Conservation (phyloP, 1,140 invertebrate genomes). For the Drosophila rhopaloa region DNA sequence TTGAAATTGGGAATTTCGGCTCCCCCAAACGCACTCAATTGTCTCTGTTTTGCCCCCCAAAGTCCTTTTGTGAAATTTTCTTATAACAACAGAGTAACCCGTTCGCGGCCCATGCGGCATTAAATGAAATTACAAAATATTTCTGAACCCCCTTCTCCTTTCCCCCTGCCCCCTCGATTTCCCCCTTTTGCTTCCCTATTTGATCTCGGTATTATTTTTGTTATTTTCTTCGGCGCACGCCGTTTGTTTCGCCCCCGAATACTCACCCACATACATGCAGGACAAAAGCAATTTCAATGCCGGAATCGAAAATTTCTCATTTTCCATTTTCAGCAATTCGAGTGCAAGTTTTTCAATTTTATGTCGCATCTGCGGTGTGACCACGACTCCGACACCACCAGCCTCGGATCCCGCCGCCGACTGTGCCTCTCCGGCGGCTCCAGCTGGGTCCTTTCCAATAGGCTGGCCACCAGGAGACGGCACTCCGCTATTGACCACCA, state of each 20-base stretch:
- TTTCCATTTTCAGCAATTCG: constrained; percentile 89
- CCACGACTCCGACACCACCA: constrained; percentile 43
- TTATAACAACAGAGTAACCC: constrained; percentile 35
- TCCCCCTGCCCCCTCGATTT: not conserved
- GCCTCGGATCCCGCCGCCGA: constrained; percentile 10
- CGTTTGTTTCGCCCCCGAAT: not conserved
- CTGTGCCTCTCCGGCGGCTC: constrained; percentile 7
- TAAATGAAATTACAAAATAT: constrained; percentile 73
- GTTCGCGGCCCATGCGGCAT: constrained; percentile 39
- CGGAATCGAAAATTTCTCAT: constrained; percentile 89
- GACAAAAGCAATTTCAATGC: constrained; percentile 91
- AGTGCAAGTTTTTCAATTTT: constrained; percentile 90
- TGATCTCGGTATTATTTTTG: constrained; percentile 43
- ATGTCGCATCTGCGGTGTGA: constrained; percentile 86
- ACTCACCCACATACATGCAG: constrained; percentile 91
- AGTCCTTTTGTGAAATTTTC: constrained; percentile 28
- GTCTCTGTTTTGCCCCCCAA: not conserved
- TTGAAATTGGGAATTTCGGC: constrained; percentile 22
- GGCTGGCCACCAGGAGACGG: constrained; percentile 35
- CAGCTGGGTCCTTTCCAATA: constrained; percentile 25
- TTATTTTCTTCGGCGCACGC: constrained; percentile 22
- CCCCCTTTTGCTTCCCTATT: constrained; percentile 16
- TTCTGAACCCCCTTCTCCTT: constrained; percentile 10
- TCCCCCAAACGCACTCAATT: constrained; percentile 14
- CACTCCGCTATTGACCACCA: constrained; percentile 86